Conservation (phyloP, 2,888 invertebrate genomes). For the Campaea margaritaria region DNA sequence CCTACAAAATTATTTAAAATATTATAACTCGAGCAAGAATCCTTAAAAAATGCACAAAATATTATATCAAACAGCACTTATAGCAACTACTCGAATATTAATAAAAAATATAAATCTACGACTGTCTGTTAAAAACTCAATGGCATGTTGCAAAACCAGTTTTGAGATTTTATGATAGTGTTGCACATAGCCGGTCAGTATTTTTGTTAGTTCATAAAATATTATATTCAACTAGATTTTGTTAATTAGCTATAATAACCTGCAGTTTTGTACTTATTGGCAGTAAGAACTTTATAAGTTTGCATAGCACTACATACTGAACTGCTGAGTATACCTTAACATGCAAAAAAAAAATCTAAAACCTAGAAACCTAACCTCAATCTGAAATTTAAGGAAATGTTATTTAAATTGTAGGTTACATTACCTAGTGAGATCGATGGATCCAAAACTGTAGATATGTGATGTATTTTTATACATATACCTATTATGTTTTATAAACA, state of each 20-base stretch:
- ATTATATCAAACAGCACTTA: slow-evolving; percentile 19
- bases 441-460: too few species aligned
- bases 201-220: slow-evolving; percentile 33
- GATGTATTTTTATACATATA: too few species aligned
- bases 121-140: slow-evolving; percentile 48
- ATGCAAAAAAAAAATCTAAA: too few species aligned
- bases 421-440: too few species aligned
- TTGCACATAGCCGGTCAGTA: slow-evolving; percentile 42
- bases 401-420: too few species aligned
- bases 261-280: not conserved
- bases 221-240: slow-evolving; percentile 15
- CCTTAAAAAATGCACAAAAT: not conserved
- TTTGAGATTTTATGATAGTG: slow-evolving; percentile 50
- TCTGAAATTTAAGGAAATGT: too few species aligned
- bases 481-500: too few species aligned
- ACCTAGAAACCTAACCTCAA: too few species aligned
- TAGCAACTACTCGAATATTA: slow-evolving; percentile 34
- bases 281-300: too few species aligned
- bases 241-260: slow-evolving; percentile 1
- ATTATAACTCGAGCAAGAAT: not conserved
- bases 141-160: slow-evolving; percentile 57
- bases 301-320: too few species aligned
- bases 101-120: slow-evolving; percentile 45
- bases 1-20: too few species aligned
- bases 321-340: too few species aligned